Base-by-base conservation (phyloP, 1,140 invertebrate genomes). In the Rhizoglyphus robini region DNA sequence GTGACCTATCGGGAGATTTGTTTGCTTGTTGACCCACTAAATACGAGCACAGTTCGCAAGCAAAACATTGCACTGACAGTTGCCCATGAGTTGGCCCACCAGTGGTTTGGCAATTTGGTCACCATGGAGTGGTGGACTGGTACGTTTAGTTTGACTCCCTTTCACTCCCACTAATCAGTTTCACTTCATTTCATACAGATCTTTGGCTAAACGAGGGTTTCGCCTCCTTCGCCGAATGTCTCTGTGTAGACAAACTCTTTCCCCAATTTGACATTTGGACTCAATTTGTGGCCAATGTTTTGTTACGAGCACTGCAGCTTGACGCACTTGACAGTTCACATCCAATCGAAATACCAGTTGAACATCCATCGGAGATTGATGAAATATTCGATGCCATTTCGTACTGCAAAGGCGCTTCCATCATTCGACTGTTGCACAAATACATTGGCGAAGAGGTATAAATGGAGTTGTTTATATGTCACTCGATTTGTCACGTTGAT, bases 281-380 rank as follows among this genome's bases (percentile, higher is more conserved):
- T 51, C 54, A 68, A 32, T 68, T 68, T 31, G 58, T 68, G 20
- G 23, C 66, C 1, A 41, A 61, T 18, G 25, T 23, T 11, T 68
- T 64, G 27, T 23, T 32, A 8, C 3, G 8, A 25, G 67, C 67
- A 15, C 11, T 68, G 31, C 30, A 77, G 4, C 78, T 84, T 8
- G 94, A 97, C 73, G 80, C 86, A 0, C 85, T 86, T 62, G 73
- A 88, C 0, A 88, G 85, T 67, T 90, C 88, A 5, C 89, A 92
- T 78, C 86, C 90, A 0, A 90, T 93, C 69, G 83, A 93, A 8
- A 85, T 89, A 74, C 72, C 72, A 1, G 75, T 79, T 8, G 29
- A 69, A 8, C 68, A 76, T 62, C 73, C 76, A 11, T 72, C 72
- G 41, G 76, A 79, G 69, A 77, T 79, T 41, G 73, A 74, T 58